Conservation (phyloP, 2,888 invertebrate species). For the Lacanobia wlatinum region DNA sequence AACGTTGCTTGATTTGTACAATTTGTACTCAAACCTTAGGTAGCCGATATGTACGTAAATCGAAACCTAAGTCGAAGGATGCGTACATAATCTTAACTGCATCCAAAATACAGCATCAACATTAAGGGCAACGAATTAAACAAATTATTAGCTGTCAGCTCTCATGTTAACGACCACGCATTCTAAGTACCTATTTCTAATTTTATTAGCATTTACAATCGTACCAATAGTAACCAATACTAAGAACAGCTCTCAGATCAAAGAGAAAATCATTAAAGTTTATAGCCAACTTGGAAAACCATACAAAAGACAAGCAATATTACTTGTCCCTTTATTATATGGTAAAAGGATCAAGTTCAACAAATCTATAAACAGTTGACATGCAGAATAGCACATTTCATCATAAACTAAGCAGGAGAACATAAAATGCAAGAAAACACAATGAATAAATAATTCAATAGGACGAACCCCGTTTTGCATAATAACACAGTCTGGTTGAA, state of each 20-base stretch:
- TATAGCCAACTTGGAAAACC: neutral
- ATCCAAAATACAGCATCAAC: neutral
- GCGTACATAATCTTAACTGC: neutral
- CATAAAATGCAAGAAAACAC: constrained; percentile 41
- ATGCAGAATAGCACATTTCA: constrained; percentile 10
- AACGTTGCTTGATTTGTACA: no score
- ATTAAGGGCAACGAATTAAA: neutral
- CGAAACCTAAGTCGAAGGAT: neutral
- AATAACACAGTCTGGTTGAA: constrained; percentile 61
- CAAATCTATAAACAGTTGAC: constrained; percentile 6
- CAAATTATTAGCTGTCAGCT: neutral
- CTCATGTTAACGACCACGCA: constrained; percentile 1
- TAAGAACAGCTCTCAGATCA: neutral
- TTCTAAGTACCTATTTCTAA: neutral
- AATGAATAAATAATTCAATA: constrained; percentile 64
- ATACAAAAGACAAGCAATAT: constrained; percentile 1
- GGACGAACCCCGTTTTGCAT: constrained; percentile 54
- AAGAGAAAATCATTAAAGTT: neutral
- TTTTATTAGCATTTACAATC: neutral
- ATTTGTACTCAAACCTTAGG: no score
- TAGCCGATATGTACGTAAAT: neutral
- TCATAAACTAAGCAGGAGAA: constrained; percentile 34
- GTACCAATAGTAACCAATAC: neutral
- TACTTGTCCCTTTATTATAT: no score
- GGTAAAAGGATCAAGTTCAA: constrained; percentile 13